Evolutionary conservation across 2,888 invertebrate genomes (phyloP).

Genomic region (Shargacucullia verbasci): DNA sequence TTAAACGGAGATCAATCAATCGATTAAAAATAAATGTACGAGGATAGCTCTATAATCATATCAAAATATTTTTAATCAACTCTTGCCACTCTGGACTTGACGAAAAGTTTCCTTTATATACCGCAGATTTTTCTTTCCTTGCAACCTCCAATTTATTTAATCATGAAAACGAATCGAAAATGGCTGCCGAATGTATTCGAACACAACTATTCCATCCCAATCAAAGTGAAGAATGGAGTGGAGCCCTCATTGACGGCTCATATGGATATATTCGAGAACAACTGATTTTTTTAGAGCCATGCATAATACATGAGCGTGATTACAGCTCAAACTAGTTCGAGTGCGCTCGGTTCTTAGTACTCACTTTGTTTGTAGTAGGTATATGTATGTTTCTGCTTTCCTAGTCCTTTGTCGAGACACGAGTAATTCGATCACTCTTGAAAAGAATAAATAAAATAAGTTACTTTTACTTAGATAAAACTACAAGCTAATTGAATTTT

Average conservation of each 20-base stretch:
- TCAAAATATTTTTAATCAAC: no score
- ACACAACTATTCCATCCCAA: conserved; percentile 37
- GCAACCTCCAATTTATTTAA: background rate
- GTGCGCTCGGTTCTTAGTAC: conserved; percentile 24
- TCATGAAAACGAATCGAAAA: no score
- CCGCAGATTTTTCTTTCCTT: no score
- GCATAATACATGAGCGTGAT: conserved; percentile 53
- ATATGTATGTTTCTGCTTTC: conserved; percentile 9
- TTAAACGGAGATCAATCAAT: no score
- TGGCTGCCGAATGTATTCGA: conserved; percentile 1
- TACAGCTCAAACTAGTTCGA: conserved; percentile 36
- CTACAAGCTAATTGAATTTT: conserved; percentile 16
- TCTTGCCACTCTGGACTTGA: no score
- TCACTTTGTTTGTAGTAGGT: conserved; percentile 14
- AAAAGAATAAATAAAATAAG: conserved; percentile 18
- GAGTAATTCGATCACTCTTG: conserved; percentile 29
- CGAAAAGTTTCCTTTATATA: no score
- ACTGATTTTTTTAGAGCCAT: conserved; percentile 37
- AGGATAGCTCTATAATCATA: no score
- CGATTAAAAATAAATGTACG: no score
- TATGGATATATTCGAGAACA: conserved; percentile 17
- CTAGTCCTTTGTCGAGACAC: conserved; percentile 15
- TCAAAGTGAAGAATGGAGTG: conserved; percentile 29
- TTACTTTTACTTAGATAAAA: conserved; percentile 15
- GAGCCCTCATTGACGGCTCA: conserved; percentile 18